phyloP scores from a whole-genome alignment of 2,113 vertebrate genomes.

The Ramphastos sulfuratus region DNA sequence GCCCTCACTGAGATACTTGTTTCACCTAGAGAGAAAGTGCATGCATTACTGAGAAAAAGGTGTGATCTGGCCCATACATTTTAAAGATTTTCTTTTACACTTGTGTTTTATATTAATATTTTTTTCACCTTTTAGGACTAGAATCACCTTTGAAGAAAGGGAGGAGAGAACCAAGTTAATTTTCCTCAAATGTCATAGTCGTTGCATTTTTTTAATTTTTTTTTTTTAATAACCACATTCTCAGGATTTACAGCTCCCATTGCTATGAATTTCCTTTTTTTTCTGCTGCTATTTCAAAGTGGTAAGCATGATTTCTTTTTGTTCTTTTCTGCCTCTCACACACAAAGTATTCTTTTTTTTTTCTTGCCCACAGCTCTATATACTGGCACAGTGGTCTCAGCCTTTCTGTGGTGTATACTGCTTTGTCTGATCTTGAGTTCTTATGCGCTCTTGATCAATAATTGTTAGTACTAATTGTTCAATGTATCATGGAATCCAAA shows the following conservation, averaged over 20 bases:
- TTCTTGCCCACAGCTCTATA: not conserved
- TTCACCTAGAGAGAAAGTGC: not conserved
- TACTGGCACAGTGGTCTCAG: not conserved
- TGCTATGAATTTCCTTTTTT: not conserved
- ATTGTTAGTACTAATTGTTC: not conserved
- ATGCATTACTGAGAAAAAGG: not conserved
- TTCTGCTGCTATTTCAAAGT: not conserved
- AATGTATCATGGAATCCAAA: not conserved
- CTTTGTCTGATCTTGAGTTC: not conserved
- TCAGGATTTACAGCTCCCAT: not conserved
- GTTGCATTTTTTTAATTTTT: too few species aligned
- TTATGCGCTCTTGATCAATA: not conserved
- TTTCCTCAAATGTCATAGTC: not conserved
- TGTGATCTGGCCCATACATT: not conserved
- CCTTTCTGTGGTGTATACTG: not conserved
- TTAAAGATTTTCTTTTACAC: slow-evolving; percentile 23
- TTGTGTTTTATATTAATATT: slow-evolving; percentile 4
- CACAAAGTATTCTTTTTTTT: not conserved
- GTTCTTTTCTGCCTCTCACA: not conserved
- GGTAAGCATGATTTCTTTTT: not conserved
- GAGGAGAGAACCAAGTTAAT: not conserved
- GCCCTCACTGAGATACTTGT: not conserved
- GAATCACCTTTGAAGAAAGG: not conserved
- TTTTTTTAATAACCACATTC: not conserved
- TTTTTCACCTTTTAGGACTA: slow-evolving; percentile 37